Evolutionary conservation across 2,888 invertebrate genomes (phyloP), one percentile per base, ranked within the genome.

Genomic region (Clunio marinus): DNA sequence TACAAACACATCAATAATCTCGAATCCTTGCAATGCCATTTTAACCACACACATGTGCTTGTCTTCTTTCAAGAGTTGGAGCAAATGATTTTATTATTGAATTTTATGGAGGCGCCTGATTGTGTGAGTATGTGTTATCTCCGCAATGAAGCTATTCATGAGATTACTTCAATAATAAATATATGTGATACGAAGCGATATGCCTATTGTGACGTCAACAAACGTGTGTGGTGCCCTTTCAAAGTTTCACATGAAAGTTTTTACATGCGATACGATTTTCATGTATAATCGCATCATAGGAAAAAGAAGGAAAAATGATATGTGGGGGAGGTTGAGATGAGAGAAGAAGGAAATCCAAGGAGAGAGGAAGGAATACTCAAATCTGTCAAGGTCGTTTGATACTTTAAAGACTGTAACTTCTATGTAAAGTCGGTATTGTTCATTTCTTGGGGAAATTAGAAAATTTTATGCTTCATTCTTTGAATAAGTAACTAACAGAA

Each of bases 151-250:
- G 32, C 32, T 27, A 55, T 66, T 55, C 27, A 55, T 28, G 45
- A 66, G 66, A 66, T 66, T 66, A 66, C 55, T 66, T 35, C 35
- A 66, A 66, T 66, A 66, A 66, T 55, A 66, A 66, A 66, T 13
- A 32, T 32, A 15, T 66, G 66, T 55, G 25, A 35, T 32, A 24
- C 25, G 59, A 17, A 59, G 15, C 13, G 35, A 59, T 35, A 59
- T 35, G 28, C 13, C 35, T n/a, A 13, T 32, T 15, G 4, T 63
- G 62, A 63, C 45, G 41, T 63, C 41, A 45, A 41, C 15, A 41
- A 41, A 63, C 17, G 25, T 24, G n/a, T 20, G 28, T 13, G 35
- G 32, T 8, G 5, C 32, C 5, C 10, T 58, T 58, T 13, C 51
- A 17, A 17, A 51, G 17, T 8, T 10, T 51, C 8, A 20, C 22